A percentile compares a stretch with the other conserved stretches of the same genome.
Conservation (phyloP, 2,113 vertebrate species). For the Hystrix cristata region DNA sequence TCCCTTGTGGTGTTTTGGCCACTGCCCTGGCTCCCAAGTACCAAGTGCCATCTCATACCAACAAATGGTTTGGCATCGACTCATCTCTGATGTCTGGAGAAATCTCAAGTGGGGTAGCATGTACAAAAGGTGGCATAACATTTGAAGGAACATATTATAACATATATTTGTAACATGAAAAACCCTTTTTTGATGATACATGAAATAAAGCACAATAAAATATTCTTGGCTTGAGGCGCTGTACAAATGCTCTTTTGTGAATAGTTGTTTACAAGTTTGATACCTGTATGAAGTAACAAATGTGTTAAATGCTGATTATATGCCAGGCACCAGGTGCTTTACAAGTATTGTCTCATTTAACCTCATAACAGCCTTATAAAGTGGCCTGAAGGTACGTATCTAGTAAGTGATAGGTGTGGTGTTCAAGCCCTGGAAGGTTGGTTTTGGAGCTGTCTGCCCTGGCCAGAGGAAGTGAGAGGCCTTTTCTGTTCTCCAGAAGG, state of each 20-base stretch:
- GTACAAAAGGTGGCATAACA: background rate
- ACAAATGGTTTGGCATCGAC: background rate
- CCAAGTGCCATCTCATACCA: background rate
- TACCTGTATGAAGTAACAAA: background rate
- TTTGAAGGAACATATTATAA: background rate
- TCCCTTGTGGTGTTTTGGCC: background rate
- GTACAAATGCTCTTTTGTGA: background rate
- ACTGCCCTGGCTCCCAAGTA: background rate
- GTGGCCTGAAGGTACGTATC: background rate
- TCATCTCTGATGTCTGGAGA: constrained; percentile 12
- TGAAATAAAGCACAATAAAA: background rate
- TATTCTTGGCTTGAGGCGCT: background rate
- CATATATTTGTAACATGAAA: constrained; percentile 37
- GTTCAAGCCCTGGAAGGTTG: background rate
- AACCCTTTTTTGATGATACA: background rate
- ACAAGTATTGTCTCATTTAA: background rate
- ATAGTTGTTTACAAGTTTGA: background rate
- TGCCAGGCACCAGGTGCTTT: background rate
- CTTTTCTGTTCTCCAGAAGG: background rate
- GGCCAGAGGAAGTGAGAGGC: background rate
- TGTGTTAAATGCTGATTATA: background rate
- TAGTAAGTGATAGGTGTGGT: background rate
- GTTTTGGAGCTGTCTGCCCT: background rate
- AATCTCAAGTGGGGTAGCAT: background rate
- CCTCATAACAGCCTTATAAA: background rate